Evolutionary conservation across 2,888 invertebrate species (phyloP), one percentile per base, ranked within the genome.

Genomic region (Lobophora halterata): DNA sequence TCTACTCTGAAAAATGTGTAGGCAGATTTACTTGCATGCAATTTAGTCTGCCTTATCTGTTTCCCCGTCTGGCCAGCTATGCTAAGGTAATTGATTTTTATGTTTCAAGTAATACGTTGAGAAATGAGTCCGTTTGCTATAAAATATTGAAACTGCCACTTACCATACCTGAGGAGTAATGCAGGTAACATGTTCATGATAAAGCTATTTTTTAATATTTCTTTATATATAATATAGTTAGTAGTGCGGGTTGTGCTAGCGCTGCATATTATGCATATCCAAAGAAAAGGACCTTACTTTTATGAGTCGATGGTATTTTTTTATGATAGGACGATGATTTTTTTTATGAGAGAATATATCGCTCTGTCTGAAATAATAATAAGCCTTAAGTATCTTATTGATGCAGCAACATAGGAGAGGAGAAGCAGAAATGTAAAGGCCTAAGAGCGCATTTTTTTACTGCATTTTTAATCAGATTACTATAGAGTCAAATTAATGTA

Each of bases 1-100:
- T 74, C 61, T 46, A 59, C 63, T 48, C 68, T 79, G 78, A 80
- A 80, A 81, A 81, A 80, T 81, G 75, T 77, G 77, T 76, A 71
- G 75, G 77, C 71, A 65, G 72, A 66, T 61, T 65, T 46, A 47
- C 62, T 40, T 34, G 46, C 46, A 42, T 48, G 35, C 44, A 39
- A 50, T 50, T 49, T 48, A 46, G 45, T 40, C 35, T 31, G 52
- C 59, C 70, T 77, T 76, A 79, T 80, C 73, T 61, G 56, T 61
- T 58, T 65, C 58, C 66, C 56, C 12, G 43, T 43, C 43, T 37
- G 10, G 28, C 23, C 23, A 30, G 65, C 61, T 57, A 45, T 36
- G 46, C 61, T 60, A 78, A 75, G 65, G 67, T 76, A 74, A 79
- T 79, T 80, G 77, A 79, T 79, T 76, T n/a, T 66, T 65, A 63